Evolutionary conservation across 1,140 invertebrate genomes (phyloP).

Genomic region (Aethina tumida): DNA sequence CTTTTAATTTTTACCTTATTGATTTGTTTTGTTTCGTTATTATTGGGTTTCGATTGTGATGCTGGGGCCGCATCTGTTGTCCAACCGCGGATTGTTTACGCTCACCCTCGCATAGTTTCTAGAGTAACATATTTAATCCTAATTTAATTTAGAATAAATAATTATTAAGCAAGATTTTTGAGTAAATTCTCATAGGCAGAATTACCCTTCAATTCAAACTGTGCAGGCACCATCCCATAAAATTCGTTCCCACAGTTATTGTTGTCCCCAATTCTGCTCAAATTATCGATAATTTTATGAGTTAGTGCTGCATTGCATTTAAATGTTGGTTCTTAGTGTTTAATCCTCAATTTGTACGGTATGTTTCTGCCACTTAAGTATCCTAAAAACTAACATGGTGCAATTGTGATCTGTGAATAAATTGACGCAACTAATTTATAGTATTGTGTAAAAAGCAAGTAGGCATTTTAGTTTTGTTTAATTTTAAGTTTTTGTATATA

Average conservation of each 20-base stretch:
- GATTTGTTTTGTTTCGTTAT: constrained; percentile 8
- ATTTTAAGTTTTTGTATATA: background rate
- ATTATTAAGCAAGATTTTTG: constrained; percentile 16
- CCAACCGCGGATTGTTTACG: constrained; percentile 28
- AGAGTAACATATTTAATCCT: constrained; percentile 24
- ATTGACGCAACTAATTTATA: no score
- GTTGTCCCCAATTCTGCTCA: no score
- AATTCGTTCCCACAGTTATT: no score
- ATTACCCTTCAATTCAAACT: no score
- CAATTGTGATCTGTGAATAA: no score
- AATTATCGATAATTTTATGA: no score
- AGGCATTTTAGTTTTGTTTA: background rate
- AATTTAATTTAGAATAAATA: constrained; percentile 23
- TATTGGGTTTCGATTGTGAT: background rate
- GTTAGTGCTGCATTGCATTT: no score
- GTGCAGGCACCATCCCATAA: no score
- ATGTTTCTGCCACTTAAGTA: no score
- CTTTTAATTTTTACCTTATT: constrained; percentile 7
- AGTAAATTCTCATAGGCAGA: constrained; percentile 11
- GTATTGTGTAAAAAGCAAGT: background rate
- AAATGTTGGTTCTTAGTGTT: no score
- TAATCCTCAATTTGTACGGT: no score
- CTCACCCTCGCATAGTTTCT: constrained; percentile 32
- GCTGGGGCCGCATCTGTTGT: background rate
- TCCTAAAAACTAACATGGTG: no score